phyloP scores from a whole-genome alignment of 2,797 vertebrate species.

The Enteromius mattozi region DNA sequence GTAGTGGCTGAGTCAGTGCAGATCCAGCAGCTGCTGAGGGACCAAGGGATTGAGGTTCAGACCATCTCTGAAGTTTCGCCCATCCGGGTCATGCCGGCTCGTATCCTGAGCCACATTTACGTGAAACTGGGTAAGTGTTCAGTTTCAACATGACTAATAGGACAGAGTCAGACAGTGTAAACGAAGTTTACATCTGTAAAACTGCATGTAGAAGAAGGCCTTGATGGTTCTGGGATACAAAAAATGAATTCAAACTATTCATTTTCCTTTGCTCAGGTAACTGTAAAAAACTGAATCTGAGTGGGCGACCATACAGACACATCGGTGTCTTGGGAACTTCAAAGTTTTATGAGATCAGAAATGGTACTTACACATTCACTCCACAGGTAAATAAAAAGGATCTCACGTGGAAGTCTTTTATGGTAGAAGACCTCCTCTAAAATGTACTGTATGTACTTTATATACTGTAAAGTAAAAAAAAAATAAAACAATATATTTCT shows the following conservation, averaged over 20 bases:
- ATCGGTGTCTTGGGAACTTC: slow-evolving; percentile 97
- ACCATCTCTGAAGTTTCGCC: slow-evolving; percentile 87
- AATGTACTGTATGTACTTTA: not conserved
- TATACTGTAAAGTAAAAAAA: not conserved
- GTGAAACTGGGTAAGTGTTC: slow-evolving; percentile 87
- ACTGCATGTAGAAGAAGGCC: not conserved
- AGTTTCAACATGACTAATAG: not conserved
- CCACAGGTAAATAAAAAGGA: slow-evolving; percentile 85
- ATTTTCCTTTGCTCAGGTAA: slow-evolving; percentile 77
- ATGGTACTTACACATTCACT: slow-evolving; percentile 91
- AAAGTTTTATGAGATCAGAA: slow-evolving; percentile 94
- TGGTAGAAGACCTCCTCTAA: not conserved
- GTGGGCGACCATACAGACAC: slow-evolving; percentile 92
- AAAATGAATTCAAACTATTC: not conserved
- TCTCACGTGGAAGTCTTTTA: not conserved
- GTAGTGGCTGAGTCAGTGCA: slow-evolving; percentile 89
- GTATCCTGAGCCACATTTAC: slow-evolving; percentile 96
- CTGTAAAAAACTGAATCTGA: slow-evolving; percentile 89
- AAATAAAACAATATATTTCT: not conserved
- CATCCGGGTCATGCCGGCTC: slow-evolving; percentile 90
- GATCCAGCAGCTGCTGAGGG: slow-evolving; percentile 85
- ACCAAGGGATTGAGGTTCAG: slow-evolving; percentile 85
- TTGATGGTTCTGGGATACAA: not conserved
- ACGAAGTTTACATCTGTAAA: not conserved
- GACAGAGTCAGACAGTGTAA: not conserved